Evolutionary conservation across 2,113 vertebrate genomes (phyloP).

Genomic region (Neotragus pygmaeus): DNA sequence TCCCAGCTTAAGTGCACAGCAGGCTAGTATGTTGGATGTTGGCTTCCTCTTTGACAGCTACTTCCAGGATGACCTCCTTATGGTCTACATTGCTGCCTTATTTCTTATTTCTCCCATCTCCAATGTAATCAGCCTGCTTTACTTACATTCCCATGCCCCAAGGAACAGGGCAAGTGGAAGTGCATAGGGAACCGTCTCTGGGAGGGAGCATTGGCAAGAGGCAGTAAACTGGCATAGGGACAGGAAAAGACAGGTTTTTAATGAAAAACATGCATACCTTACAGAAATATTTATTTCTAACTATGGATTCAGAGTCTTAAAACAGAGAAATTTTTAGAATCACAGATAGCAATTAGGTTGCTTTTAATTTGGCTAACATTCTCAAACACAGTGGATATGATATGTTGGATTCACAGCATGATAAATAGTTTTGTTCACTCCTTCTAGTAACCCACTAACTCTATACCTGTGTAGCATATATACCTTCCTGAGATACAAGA

Average conservation of each 20-base stretch:
- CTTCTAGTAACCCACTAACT: neutral
- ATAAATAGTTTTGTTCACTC: neutral
- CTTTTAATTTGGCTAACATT: neutral
- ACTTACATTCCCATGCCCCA: neutral
- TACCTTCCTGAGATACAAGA: neutral
- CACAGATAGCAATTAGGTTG: neutral
- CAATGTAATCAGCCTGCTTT: neutral
- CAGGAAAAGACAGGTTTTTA: neutral
- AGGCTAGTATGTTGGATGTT: neutral
- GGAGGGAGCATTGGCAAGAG: neutral
- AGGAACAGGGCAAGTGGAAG: neutral
- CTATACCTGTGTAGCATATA: neutral
- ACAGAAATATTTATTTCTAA: neutral
- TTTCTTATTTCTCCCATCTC: neutral
- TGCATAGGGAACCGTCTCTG: neutral
- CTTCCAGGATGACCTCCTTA: neutral
- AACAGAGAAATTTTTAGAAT: neutral
- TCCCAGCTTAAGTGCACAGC: neutral
- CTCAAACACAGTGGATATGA: neutral
- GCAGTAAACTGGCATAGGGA: neutral
- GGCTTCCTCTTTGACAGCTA: neutral
- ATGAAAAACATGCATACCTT: neutral
- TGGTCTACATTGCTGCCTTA: neutral
- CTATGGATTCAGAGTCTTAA: neutral
- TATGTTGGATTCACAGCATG: neutral